Percentiles rank a stretch among this genome's conserved stretches.
These are phyloP conservation scores for Eufriesea mexicana DNA, from an alignment of 1,140 invertebrate genomes.

Conservation along the genomic window DNA sequence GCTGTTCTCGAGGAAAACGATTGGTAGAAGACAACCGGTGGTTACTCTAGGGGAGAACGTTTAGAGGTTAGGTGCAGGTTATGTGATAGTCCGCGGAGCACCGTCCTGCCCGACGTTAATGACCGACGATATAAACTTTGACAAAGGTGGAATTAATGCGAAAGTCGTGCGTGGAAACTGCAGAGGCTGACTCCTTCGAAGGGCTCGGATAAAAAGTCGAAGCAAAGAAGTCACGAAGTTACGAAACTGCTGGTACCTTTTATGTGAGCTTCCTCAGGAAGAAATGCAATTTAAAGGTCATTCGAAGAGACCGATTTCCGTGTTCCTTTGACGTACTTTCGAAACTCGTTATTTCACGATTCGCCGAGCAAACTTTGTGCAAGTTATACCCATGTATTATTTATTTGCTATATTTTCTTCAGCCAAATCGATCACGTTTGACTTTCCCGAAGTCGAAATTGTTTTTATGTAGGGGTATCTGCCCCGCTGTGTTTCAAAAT, in stretches of 20 bases:
- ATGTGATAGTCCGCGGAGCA: neutral
- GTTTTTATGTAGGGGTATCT: neutral
- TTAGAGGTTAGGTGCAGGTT: neutral
- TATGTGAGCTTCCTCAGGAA: conserved; percentile 32
- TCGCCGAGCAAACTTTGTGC: neutral
- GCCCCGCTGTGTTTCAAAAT: too few relatives aligned
- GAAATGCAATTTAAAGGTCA: conserved; percentile 63
- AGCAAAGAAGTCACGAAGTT: conserved; percentile 34
- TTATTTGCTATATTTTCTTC: neutral
- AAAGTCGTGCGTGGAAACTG: conserved; percentile 33
- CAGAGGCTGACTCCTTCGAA: neutral
- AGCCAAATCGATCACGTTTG: neutral
- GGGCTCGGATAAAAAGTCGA: conserved; percentile 9
- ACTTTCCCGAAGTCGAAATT: neutral
- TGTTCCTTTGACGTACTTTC: neutral
- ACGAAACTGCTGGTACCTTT: conserved; percentile 30
- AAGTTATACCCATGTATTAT: neutral
- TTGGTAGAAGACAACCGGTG: too few relatives aligned
- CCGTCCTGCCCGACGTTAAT: conserved; percentile 50
- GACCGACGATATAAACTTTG: conserved; percentile 56
- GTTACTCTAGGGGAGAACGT: too few relatives aligned
- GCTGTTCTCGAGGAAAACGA: neutral
- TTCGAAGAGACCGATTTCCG: conserved; percentile 16
- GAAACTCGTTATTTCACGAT: neutral
- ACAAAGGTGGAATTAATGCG: conserved; percentile 44